Conservation (phyloP, 1,140 invertebrate genomes). For the Lethocerus indicus region DNA sequence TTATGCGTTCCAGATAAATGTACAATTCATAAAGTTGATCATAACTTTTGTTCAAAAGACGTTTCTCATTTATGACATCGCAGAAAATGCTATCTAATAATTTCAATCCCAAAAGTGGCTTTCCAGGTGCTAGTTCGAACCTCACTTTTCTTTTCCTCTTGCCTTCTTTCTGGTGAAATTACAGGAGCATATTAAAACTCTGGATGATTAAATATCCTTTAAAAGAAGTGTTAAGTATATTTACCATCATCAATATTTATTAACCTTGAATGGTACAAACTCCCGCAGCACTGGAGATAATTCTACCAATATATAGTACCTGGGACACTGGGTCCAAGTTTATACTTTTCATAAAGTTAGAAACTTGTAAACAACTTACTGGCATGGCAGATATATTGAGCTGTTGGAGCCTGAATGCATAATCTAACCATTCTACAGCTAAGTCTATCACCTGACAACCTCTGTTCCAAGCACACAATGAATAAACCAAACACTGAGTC, state of each 20-base stretch:
- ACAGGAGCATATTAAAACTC: too few relatives aligned
- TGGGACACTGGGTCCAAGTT: too few relatives aligned
- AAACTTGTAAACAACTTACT: too few relatives aligned
- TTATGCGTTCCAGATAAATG: constrained; percentile 9
- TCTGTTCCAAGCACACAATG: constrained; percentile 15
- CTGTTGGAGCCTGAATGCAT: constrained; percentile 11
- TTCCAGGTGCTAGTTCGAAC: constrained; percentile 6
- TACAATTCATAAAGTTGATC: constrained; percentile 8
- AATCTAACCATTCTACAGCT: constrained; percentile 15
- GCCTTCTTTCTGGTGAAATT: background rate
- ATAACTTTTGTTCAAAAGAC: constrained; percentile 9
- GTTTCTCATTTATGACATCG: constrained; percentile 6
- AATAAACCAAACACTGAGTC: constrained; percentile 9
- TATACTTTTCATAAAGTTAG: too few relatives aligned
- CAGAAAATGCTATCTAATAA: constrained; percentile 10
- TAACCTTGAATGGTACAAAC: too few relatives aligned
- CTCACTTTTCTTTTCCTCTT: constrained; percentile 4
- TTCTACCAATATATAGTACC: too few relatives aligned
- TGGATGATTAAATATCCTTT: too few relatives aligned
- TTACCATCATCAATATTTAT: too few relatives aligned
- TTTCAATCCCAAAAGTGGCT: constrained; percentile 8
- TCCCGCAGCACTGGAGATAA: too few relatives aligned
- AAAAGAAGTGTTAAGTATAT: too few relatives aligned
- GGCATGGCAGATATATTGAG: constrained; percentile 13
- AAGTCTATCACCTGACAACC: constrained; percentile 15